phyloP scores from a whole-genome alignment of 1,140 invertebrate genomes.

The Liolophura sinensis region DNA sequence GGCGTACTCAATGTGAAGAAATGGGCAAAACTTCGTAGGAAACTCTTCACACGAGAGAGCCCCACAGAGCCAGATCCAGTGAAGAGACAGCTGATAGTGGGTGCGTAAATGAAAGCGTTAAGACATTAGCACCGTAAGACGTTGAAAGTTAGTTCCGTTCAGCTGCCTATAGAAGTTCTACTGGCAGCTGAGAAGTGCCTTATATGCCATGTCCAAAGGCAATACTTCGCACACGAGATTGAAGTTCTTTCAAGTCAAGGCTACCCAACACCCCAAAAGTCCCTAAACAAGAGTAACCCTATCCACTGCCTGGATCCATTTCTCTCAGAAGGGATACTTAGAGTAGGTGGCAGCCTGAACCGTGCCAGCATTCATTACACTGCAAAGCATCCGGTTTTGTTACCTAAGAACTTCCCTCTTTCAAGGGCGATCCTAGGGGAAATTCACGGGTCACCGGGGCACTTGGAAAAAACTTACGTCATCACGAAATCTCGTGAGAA shows the following conservation, averaged over 20 bases:
- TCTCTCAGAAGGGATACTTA: slow-evolving; percentile 14
- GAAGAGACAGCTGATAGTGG: not conserved
- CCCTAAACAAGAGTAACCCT: slow-evolving; percentile 10
- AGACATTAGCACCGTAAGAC: not conserved
- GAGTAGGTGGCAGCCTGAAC: slow-evolving; percentile 17
- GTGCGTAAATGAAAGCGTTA: not conserved
- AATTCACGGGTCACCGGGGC: slow-evolving; percentile 8
- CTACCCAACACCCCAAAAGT: not conserved
- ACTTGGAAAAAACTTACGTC: slow-evolving; percentile 17
- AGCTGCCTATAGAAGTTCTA: not conserved
- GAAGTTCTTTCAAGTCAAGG: not conserved
- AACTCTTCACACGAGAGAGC: not conserved
- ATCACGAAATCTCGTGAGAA: slow-evolving; percentile 2
- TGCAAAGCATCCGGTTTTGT: slow-evolving; percentile 19
- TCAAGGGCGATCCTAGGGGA: slow-evolving; percentile 13
- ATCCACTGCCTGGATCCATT: slow-evolving; percentile 14
- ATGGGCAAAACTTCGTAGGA: not conserved
- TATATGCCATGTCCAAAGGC: slow-evolving; percentile 1
- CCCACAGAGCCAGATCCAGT: not conserved
- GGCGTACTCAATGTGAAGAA: too few relatives aligned
- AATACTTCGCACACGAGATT: not conserved
- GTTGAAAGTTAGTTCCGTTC: not conserved
- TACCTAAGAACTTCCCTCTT: slow-evolving; percentile 15
- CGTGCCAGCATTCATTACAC: slow-evolving; percentile 4
- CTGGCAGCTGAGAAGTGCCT: not conserved